A percentile compares a stretch with the other conserved stretches of the same genome.
These are phyloP conservation scores for Caligus rogercresseyi DNA, from an alignment of 1,140 invertebrate species.

Conservation along the genomic window DNA sequence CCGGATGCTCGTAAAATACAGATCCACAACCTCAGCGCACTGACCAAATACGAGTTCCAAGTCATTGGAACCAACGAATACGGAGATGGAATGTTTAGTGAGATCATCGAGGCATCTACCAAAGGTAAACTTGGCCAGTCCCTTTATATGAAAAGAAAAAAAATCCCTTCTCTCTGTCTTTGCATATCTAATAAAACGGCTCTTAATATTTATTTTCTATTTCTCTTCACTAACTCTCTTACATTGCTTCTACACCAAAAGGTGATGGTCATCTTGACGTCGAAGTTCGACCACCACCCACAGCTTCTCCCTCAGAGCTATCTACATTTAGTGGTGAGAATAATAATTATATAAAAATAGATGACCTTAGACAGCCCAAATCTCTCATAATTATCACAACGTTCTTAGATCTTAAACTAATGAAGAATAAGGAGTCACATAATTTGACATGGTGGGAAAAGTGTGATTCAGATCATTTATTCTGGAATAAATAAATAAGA, in stretches of 20 bases:
- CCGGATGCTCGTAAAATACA: slow-evolving; percentile 71
- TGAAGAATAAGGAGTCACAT: no score
- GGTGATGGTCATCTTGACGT: neutral
- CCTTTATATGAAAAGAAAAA: slow-evolving; percentile 1
- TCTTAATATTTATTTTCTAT: slow-evolving; percentile 1
- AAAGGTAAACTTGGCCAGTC: slow-evolving; percentile 52
- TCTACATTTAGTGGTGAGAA: slow-evolving; percentile 17
- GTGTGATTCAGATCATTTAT: no score
- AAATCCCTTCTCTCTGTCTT: neutral
- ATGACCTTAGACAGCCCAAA: no score
- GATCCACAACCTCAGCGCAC: slow-evolving; percentile 69
- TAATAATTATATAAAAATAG: no score
- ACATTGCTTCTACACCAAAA: neutral
- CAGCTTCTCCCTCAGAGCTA: slow-evolving; percentile 14
- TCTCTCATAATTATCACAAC: no score
- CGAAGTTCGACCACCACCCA: slow-evolving; percentile 3
- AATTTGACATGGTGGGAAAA: no score
- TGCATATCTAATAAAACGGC: neutral
- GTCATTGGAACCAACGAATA: slow-evolving; percentile 82
- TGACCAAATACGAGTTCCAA: slow-evolving; percentile 87
- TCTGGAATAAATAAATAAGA: no score
- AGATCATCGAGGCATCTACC: slow-evolving; percentile 69
- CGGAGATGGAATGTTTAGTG: slow-evolving; percentile 85
- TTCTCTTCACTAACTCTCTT: slow-evolving; percentile 11
- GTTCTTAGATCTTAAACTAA: no score